Conservation (phyloP, 2,888 invertebrate genomes). For the Thalpophila matura region DNA sequence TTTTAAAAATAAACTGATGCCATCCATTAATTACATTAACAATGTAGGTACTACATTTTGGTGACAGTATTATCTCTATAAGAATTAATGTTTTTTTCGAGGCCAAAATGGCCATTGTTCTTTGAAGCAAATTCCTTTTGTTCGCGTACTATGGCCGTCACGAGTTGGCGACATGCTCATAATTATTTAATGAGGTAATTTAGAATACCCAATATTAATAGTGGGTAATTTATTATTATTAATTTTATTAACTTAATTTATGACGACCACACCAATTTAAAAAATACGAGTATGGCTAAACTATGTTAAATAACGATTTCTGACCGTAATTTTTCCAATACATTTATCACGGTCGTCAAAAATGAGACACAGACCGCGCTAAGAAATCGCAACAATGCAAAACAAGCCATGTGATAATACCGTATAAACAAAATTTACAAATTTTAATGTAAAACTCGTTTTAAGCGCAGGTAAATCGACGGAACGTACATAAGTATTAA, state of each 20-base stretch:
- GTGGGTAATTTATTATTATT: slow-evolving; percentile 9
- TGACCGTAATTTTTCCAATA: background rate
- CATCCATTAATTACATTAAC: no score
- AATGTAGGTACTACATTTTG: no score
- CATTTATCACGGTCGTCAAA: slow-evolving; percentile 9
- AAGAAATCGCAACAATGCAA: slow-evolving; percentile 31
- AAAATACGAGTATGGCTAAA: no score
- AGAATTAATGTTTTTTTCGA: no score
- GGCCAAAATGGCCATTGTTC: no score
- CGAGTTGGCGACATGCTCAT: slow-evolving; percentile 29
- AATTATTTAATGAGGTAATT: slow-evolving; percentile 28
- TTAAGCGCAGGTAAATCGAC: slow-evolving; percentile 1
- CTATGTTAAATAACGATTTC: no score
- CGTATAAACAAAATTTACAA: slow-evolving; percentile 27
- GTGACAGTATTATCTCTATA: no score
- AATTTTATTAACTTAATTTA: slow-evolving; percentile 14
- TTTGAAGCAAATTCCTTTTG: slow-evolving; percentile 33
- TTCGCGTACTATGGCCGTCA: slow-evolving; percentile 19
- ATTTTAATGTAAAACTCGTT: slow-evolving; percentile 6
- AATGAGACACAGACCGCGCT: slow-evolving; percentile 6
- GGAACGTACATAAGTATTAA: slow-evolving; percentile 18
- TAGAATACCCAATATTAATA: slow-evolving; percentile 20
- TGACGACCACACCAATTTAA: background rate
- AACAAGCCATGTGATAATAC: slow-evolving; percentile 19
- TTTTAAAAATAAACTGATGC: no score